phyloP scores from a whole-genome alignment of 1,140 invertebrate species.

The Drosophila azteca region DNA sequence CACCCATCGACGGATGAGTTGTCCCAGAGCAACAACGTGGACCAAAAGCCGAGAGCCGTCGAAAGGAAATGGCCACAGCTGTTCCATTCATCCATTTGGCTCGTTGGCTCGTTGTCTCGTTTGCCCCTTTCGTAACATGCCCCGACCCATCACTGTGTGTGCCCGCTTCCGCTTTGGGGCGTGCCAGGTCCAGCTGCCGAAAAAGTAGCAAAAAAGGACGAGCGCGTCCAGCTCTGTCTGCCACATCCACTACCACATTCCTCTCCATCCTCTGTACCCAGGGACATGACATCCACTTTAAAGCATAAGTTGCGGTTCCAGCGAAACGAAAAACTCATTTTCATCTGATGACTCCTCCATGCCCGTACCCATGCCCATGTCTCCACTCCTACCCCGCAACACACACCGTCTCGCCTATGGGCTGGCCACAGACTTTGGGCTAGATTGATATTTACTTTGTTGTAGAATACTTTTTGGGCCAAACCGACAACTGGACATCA shows the following conservation, averaged over 20 bases:
- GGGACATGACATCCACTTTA: slow-evolving; percentile 68
- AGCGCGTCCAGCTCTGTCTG: too few relatives aligned
- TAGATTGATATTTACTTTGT: slow-evolving; percentile 75
- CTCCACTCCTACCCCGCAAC: neutral
- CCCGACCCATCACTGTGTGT: neutral
- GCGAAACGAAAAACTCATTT: slow-evolving; percentile 57
- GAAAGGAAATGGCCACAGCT: slow-evolving; percentile 79
- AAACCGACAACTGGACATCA: slow-evolving; percentile 23
- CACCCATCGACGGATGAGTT: slow-evolving; percentile 4
- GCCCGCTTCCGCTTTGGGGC: slow-evolving; percentile 29
- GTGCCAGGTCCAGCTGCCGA: slow-evolving; percentile 43
- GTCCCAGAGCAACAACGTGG: slow-evolving; percentile 24
- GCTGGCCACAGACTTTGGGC: slow-evolving; percentile 34
- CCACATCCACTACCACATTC: neutral
- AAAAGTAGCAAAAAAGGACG: slow-evolving; percentile 22
- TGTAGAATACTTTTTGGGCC: slow-evolving; percentile 61
- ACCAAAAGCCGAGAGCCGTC: slow-evolving; percentile 50
- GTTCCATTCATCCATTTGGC: slow-evolving; percentile 61
- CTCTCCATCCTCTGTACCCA: slow-evolving; percentile 1
- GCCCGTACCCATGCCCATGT: neutral
- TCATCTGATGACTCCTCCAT: slow-evolving; percentile 5
- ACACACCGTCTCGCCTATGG: too few relatives aligned
- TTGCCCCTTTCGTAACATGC: slow-evolving; percentile 21
- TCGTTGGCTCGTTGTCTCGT: slow-evolving; percentile 61
- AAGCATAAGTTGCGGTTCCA: slow-evolving; percentile 76